These are phyloP conservation scores for Callaeas wilsoni DNA, from an alignment of 2,113 vertebrate species.

Conservation along the genomic window DNA sequence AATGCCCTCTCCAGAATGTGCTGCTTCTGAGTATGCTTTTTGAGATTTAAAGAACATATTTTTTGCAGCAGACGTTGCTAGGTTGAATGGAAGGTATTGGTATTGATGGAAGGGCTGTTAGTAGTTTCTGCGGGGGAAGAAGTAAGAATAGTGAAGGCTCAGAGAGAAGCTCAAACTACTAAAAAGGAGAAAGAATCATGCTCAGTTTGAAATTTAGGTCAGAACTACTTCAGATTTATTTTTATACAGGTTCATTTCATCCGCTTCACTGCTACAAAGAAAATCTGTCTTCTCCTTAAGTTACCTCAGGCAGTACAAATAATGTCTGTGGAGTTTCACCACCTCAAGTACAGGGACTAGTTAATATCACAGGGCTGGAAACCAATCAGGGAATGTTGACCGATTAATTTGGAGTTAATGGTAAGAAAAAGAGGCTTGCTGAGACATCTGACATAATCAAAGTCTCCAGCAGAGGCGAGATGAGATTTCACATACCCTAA, in stretches of 20 bases:
- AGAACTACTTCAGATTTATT: background rate
- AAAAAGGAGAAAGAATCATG: background rate
- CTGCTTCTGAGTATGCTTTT: background rate
- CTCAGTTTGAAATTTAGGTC: slow-evolving; percentile 27
- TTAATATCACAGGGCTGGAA: background rate
- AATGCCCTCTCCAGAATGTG: background rate
- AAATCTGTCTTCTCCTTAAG: background rate
- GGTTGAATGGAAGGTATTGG: background rate
- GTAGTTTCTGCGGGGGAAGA: background rate
- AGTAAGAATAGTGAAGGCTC: background rate
- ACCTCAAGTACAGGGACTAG: rapidly evolving
- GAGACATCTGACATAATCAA: background rate
- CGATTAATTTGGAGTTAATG: background rate
- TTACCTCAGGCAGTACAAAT: background rate
- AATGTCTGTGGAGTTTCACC: background rate
- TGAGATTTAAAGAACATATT: background rate
- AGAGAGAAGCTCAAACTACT: background rate
- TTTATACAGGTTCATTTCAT: background rate
- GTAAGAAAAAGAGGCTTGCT: background rate
- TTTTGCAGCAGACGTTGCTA: background rate
- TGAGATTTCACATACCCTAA: background rate
- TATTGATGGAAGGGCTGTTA: background rate
- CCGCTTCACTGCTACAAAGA: background rate
- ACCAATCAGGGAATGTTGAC: background rate
- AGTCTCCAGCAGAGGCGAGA: background rate